Percentiles rank a stretch among this genome's conserved stretches.
These are phyloP conservation scores for Drosophila bunnanda DNA, from an alignment of 2,888 invertebrate species.

Conservation along the genomic window DNA sequence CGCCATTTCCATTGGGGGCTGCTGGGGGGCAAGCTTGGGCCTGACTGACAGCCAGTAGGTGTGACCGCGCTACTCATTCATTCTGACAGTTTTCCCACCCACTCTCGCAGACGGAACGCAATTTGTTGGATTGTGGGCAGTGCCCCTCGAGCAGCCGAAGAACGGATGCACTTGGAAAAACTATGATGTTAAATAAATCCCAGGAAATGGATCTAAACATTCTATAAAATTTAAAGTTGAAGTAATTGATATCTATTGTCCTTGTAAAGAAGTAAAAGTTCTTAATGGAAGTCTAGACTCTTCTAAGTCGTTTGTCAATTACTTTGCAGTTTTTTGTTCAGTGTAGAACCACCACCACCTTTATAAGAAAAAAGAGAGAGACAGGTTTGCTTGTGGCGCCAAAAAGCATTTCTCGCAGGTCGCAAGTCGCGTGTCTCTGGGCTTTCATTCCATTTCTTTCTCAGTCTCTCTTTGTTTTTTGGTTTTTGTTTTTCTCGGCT, in stretches of 20 bases:
- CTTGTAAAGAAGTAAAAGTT: too few species aligned
- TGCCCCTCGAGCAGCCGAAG: slow-evolving; percentile 75
- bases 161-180: slow-evolving; percentile 54
- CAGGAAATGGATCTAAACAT: background rate
- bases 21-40: slow-evolving; percentile 51
- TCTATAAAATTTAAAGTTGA: background rate
- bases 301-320: background rate
- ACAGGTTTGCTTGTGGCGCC: slow-evolving; percentile 69
- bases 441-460: slow-evolving; percentile 59
- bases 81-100: slow-evolving; percentile 83
- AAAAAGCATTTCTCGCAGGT: slow-evolving; percentile 73
- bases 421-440: slow-evolving; percentile 69
- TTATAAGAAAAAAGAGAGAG: slow-evolving; percentile 42
- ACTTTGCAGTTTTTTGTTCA: slow-evolving; percentile 22
- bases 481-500: slow-evolving; percentile 35
- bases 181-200: background rate
- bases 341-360: slow-evolving; percentile 59
- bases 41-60: slow-evolving; percentile 82
- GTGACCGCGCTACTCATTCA: slow-evolving; percentile 83
- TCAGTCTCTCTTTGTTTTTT: slow-evolving; percentile 21
- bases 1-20: slow-evolving; percentile 33
- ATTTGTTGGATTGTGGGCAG: slow-evolving; percentile 82
- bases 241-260: background rate
- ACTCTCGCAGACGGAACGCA: slow-evolving; percentile 80
- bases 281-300: too few species aligned